A percentile compares a stretch with the other conserved stretches of the same genome.
Evolutionary conservation across 1,140 invertebrate species (phyloP).

Genomic region (Drosophila erecta): DNA sequence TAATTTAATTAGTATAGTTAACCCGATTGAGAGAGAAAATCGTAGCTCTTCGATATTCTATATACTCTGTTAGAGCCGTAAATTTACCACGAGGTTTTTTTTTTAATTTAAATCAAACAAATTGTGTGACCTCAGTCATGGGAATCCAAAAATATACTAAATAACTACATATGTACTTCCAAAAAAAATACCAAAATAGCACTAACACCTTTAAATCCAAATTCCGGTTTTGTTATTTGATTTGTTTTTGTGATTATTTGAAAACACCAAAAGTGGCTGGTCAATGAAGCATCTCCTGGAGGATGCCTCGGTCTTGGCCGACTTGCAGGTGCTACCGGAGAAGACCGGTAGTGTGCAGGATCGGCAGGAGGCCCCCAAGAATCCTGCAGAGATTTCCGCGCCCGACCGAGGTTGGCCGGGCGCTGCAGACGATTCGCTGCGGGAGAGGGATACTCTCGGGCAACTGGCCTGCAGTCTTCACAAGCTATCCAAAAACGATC

Average conservation of each 20-base stretch:
- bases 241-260: not conserved
- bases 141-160: not conserved
- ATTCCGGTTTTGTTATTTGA: not conserved
- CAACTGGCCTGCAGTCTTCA: conserved; percentile 72
- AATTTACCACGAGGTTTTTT: no score
- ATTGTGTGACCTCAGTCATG: not conserved
- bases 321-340: not conserved
- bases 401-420: not conserved
- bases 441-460: conserved; percentile 56
- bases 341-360: not conserved
- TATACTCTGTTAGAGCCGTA: no score
- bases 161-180: not conserved
- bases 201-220: not conserved
- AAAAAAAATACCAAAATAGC: not conserved
- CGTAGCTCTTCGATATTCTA: no score
- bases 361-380: not conserved
- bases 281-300: conserved; percentile 4
- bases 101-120: no score
- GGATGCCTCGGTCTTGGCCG: not conserved
- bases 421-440: not conserved
- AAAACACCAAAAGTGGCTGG: not conserved
- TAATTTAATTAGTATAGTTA: no score
- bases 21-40: no score
- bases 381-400: not conserved
- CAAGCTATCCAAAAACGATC: conserved; percentile 63